Evolutionary conservation across 2,113 vertebrate genomes (phyloP).

Genomic region (Thamnophis sirtalis): DNA sequence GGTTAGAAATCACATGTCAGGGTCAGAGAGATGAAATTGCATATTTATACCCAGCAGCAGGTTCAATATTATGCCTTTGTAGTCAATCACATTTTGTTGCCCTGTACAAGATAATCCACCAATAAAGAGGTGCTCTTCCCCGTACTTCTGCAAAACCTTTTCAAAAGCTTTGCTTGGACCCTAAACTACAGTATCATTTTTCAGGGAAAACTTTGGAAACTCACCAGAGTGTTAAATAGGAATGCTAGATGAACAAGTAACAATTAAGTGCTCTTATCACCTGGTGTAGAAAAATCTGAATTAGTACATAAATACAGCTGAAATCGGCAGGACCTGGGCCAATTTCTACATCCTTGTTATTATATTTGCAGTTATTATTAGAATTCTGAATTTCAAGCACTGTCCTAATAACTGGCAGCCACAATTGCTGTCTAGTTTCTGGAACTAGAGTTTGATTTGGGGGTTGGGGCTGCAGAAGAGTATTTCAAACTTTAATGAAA

Average conservation of each 20-base stretch:
- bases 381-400: not conserved
- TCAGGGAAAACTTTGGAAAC: not conserved
- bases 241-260: not conserved
- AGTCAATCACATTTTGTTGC: not conserved
- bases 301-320: not conserved
- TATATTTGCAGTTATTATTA: not conserved
- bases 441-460: not conserved
- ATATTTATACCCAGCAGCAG: not conserved
- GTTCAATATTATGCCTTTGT: not conserved
- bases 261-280: not conserved
- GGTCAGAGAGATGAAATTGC: not conserved
- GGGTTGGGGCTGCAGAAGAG: not conserved
- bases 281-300: not conserved
- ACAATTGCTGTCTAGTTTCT: not conserved
- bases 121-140: not conserved
- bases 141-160: not conserved
- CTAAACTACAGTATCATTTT: not conserved
- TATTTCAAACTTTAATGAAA: not conserved
- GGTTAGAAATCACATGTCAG: not conserved
- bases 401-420: not conserved
- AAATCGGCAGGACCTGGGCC: not conserved
- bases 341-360: not conserved
- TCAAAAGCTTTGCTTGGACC: not conserved
- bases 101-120: not conserved
- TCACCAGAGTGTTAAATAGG: not conserved